Conservation (phyloP, 2,888 invertebrate genomes). For the Copidosoma aretas region DNA sequence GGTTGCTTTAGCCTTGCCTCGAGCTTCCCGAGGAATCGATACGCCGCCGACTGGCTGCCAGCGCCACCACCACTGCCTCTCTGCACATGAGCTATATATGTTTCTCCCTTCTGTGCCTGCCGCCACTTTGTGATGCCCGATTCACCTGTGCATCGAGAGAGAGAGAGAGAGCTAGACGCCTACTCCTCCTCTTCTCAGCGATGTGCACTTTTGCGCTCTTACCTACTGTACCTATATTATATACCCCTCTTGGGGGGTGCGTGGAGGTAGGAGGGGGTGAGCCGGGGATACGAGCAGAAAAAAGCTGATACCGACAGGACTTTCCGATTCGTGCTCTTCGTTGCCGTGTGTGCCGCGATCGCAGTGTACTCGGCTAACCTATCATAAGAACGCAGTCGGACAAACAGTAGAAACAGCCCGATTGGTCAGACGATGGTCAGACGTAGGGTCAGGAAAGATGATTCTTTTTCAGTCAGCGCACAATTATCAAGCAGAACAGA, state of each 20-base stretch:
- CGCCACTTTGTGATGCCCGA: neutral
- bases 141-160: too few relatives aligned
- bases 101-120: conserved; percentile 49
- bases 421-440: conserved; percentile 11
- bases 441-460: neutral
- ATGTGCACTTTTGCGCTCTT: conserved; percentile 34
- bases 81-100: conserved; percentile 53
- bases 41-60: conserved; percentile 56
- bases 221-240: conserved; percentile 6
- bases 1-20: conserved; percentile 53
- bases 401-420: conserved; percentile 6
- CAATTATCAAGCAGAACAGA: too few relatives aligned
- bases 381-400: conserved; percentile 4
- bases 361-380: neutral
- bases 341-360: conserved; percentile 11
- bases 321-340: conserved; percentile 34
- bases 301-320: conserved; percentile 23
- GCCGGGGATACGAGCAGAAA: neutral
- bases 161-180: neutral
- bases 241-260: neutral
- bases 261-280: conserved; percentile 6
- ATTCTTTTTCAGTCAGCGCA: too few relatives aligned
- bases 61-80: conserved; percentile 51
- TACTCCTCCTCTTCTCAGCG: conserved; percentile 3
- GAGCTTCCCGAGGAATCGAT: conserved; percentile 59